Evolutionary conservation across 2,888 invertebrate genomes (phyloP).

Genomic region (Corbicula japonica): DNA sequence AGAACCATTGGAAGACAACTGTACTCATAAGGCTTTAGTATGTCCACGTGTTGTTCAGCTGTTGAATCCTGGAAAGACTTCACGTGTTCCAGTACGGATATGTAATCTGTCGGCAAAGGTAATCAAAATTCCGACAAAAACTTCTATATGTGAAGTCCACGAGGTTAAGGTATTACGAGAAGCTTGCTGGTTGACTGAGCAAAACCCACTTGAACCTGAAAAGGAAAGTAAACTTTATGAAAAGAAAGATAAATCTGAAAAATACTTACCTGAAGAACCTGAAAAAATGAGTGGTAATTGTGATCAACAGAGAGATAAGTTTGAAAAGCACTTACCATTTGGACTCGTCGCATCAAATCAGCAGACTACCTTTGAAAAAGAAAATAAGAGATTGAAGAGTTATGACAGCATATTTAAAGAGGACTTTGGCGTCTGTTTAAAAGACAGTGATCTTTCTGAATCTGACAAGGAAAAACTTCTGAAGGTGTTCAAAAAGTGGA

Average conservation of each 20-base stretch:
- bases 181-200: background rate
- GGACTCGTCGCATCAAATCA: background rate
- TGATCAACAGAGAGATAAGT: background rate
- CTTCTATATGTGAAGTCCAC: slow-evolving; percentile 22
- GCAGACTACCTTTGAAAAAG: background rate
- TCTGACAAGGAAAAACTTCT: slow-evolving; percentile 11
- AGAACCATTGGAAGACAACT: background rate
- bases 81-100: slow-evolving; percentile 19
- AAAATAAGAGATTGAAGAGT: background rate
- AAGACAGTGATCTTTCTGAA: slow-evolving; percentile 3
- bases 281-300: no score
- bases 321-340: no score
- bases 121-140: slow-evolving; percentile 10
- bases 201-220: background rate
- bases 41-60: slow-evolving; percentile 28
- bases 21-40: slow-evolving; percentile 5
- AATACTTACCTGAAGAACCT: no score
- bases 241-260: background rate
- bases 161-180: slow-evolving; percentile 17
- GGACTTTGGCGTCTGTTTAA: slow-evolving; percentile 3
- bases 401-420: background rate
- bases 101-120: slow-evolving; percentile 29
- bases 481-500: slow-evolving; percentile 22
- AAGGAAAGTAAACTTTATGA: background rate
- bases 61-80: slow-evolving; percentile 12